Percentiles rank a stretch among this genome's conserved stretches.
Conservation (phyloP, 2,888 invertebrate species). For the Drymonia ruficornis region DNA sequence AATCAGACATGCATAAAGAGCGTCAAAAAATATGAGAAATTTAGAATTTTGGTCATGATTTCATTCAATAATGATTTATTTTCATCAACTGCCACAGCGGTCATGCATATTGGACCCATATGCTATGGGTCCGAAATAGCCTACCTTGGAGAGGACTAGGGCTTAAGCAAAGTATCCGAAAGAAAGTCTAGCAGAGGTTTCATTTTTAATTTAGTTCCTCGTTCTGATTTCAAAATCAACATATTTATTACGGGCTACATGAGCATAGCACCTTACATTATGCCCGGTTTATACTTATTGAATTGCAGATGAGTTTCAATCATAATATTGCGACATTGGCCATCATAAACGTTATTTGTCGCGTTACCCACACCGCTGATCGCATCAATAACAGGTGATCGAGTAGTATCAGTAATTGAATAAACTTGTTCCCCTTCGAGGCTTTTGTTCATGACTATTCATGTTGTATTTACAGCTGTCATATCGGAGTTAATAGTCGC, state of each 20-base stretch:
- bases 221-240: slow-evolving; percentile 2
- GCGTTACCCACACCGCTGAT: slow-evolving; percentile 42
- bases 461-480: slow-evolving; percentile 23
- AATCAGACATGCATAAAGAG: background rate
- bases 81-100: too few species aligned
- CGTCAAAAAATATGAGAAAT: too few species aligned
- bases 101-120: too few species aligned
- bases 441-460: slow-evolving; percentile 25
- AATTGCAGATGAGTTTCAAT: slow-evolving; percentile 47
- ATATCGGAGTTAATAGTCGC: slow-evolving; percentile 29
- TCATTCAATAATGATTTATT: too few species aligned
- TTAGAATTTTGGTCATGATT: too few species aligned
- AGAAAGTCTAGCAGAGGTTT: too few species aligned
- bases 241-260: slow-evolving; percentile 8
- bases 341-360: slow-evolving; percentile 51
- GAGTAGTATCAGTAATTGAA: slow-evolving; percentile 30
- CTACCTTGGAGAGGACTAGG: too few species aligned
- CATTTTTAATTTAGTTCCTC: too few species aligned
- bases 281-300: slow-evolving; percentile 35
- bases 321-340: slow-evolving; percentile 46
- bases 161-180: too few species aligned
- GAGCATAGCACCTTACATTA: slow-evolving; percentile 21
- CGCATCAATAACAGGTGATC: slow-evolving; percentile 31
- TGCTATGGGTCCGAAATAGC: too few species aligned
- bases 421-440: slow-evolving; percentile 33